Evolutionary conservation across 2,797 vertebrate species (phyloP).

Genomic region (Sebastes cheni): DNA sequence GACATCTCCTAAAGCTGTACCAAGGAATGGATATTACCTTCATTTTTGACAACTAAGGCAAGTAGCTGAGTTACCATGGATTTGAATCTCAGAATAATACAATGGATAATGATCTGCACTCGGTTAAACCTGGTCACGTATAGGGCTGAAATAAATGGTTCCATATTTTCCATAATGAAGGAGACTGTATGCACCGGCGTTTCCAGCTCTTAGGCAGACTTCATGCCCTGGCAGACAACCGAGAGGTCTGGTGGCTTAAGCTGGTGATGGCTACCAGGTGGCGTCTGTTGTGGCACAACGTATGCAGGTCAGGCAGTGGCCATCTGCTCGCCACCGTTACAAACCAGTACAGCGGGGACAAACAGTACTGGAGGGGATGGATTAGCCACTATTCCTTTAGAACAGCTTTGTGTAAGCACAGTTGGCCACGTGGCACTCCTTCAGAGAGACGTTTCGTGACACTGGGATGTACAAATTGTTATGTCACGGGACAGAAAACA

Average conservation of each 20-base stretch:
- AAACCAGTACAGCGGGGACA: slow-evolving; percentile 63
- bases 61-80: not conserved
- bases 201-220: slow-evolving; percentile 45
- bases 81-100: slow-evolving; percentile 26
- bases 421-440: slow-evolving; percentile 44
- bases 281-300: slow-evolving; percentile 39
- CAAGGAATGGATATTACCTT: not conserved
- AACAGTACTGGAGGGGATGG: slow-evolving; percentile 37
- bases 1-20: not conserved
- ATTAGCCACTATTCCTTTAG: slow-evolving; percentile 42
- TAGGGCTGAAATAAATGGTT: slow-evolving; percentile 55
- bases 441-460: slow-evolving; percentile 66
- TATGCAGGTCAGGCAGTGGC: slow-evolving; percentile 46
- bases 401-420: slow-evolving; percentile 41
- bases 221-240: slow-evolving; percentile 58
- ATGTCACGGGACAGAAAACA: slow-evolving; percentile 29
- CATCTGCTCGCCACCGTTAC: slow-evolving; percentile 37
- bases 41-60: not conserved
- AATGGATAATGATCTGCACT: not conserved
- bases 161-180: slow-evolving; percentile 64
- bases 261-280: slow-evolving; percentile 73
- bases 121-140: slow-evolving; percentile 45
- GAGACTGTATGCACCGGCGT: slow-evolving; percentile 42
- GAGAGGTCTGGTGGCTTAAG: slow-evolving; percentile 56
- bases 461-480: slow-evolving; percentile 38